These are phyloP conservation scores for Monochamus saltuarius DNA, from an alignment of 1,140 invertebrate species.

Conservation along the genomic window DNA sequence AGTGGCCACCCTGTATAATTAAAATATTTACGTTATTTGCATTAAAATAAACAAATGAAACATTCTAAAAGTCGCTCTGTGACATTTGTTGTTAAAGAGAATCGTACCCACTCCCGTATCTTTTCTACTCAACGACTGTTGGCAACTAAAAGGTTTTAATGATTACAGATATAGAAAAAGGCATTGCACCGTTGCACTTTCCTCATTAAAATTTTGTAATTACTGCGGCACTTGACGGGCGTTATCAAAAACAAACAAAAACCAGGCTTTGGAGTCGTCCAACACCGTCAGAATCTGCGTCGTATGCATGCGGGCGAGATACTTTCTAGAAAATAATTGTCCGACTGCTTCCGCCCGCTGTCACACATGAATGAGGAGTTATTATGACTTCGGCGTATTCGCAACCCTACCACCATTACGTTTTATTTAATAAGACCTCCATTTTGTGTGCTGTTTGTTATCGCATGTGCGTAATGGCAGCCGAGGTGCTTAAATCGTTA, in stretches of 20 bases:
- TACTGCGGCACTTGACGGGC: slow-evolving; percentile 17
- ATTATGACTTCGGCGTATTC: not conserved
- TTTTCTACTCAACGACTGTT: too few relatives aligned
- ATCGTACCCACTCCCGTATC: too few relatives aligned
- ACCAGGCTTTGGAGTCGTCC: slow-evolving; percentile 1
- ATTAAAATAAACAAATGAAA: too few relatives aligned
- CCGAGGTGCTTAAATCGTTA: too few relatives aligned
- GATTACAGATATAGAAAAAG: slow-evolving; percentile 16
- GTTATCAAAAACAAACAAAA: slow-evolving; percentile 6
- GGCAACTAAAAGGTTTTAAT: slow-evolving; percentile 1
- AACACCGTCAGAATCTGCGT: not conserved
- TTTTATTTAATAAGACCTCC: slow-evolving; percentile 3
- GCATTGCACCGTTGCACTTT: slow-evolving; percentile 46
- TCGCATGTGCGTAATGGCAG: too few relatives aligned
- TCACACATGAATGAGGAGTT: slow-evolving; percentile 8
- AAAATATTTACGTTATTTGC: too few relatives aligned
- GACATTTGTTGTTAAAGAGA: too few relatives aligned
- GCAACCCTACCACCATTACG: slow-evolving; percentile 3
- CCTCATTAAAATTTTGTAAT: slow-evolving; percentile 50
- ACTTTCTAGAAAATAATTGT: slow-evolving; percentile 1
- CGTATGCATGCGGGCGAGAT: not conserved
- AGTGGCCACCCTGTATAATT: too few relatives aligned
- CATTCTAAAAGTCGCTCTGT: too few relatives aligned
- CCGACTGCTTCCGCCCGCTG: not conserved
- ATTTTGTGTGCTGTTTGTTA: not conserved